Conservation (phyloP, 2,888 invertebrate species). For the Malthinus seriepunctatus region DNA sequence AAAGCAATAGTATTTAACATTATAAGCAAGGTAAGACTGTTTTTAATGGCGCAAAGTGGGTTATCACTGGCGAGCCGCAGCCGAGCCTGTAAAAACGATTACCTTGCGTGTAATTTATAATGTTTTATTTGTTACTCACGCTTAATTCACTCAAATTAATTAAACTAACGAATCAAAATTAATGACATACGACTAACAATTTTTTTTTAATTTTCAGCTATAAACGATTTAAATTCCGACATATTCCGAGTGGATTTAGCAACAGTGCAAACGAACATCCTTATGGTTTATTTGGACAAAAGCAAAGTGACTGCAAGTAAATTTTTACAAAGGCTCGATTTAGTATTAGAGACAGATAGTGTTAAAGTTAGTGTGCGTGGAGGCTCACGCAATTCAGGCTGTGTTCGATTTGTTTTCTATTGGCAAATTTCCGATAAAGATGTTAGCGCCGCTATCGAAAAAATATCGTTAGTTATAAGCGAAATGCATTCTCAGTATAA, state of each 20-base stretch:
- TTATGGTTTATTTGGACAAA: slow-evolving; percentile 64
- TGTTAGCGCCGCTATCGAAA: slow-evolving; percentile 69
- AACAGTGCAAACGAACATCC: slow-evolving; percentile 73
- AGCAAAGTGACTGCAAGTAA: slow-evolving; percentile 59
- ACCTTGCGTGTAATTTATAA: too few relatives aligned
- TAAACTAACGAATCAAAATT: too few relatives aligned
- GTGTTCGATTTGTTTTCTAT: slow-evolving; percentile 71
- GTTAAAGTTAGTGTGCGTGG: slow-evolving; percentile 63
- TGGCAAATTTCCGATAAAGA: slow-evolving; percentile 71
- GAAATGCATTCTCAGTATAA: slow-evolving; percentile 57
- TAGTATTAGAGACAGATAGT: slow-evolving; percentile 56
- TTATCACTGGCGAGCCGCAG: too few relatives aligned
- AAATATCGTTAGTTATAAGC: slow-evolving; percentile 69
- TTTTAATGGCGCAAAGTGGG: too few relatives aligned
- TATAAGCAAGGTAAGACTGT: too few relatives aligned
- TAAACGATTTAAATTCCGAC: slow-evolving; percentile 63
- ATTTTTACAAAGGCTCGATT: slow-evolving; percentile 59
- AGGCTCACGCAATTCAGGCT: slow-evolving; percentile 61
- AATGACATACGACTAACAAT: not conserved
- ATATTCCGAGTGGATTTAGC: slow-evolving; percentile 65
- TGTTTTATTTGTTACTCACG: too few relatives aligned
- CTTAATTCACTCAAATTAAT: too few relatives aligned
- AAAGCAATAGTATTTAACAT: slow-evolving; percentile 34
- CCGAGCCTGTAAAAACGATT: too few relatives aligned
- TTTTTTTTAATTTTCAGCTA: slow-evolving; percentile 53